Conservation (phyloP, 2,113 vertebrate genomes). For the Callospermophilus lateralis region DNA sequence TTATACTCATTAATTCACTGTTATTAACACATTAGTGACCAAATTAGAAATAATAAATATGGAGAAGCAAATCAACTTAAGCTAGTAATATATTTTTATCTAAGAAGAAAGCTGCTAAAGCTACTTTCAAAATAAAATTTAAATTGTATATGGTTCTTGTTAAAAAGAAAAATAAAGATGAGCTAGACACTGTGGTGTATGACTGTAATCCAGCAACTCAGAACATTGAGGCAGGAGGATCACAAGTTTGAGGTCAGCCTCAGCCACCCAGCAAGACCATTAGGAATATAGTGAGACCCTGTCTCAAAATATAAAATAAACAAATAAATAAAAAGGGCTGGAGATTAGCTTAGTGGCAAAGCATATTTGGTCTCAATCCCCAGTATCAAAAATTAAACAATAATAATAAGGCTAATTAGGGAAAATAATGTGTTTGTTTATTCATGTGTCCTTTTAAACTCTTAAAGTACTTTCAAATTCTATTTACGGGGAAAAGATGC, state of each 20-base stretch:
- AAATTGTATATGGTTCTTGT: neutral
- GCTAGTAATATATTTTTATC: neutral
- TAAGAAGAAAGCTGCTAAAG: neutral
- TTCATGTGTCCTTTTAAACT: constrained; percentile 22
- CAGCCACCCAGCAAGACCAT: no score
- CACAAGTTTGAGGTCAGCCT: no score
- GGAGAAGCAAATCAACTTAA: neutral
- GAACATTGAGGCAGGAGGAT: no score
- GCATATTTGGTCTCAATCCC: no score
- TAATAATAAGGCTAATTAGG: neutral
- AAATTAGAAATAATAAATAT: constrained; percentile 12
- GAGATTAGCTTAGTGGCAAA: no score
- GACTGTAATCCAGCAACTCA: no score
- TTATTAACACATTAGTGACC: neutral
- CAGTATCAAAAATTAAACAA: neutral
- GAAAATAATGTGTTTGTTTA: constrained; percentile 31
- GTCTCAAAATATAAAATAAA: no score
- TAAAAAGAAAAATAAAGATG: neutral
- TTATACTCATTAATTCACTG: neutral
- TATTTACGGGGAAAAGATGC: constrained; percentile 48
- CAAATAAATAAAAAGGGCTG: no score
- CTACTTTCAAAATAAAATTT: neutral
- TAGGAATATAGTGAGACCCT: no score
- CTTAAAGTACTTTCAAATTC: constrained; percentile 2
- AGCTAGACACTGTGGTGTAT: no score